phyloP scores from a whole-genome alignment of 2,797 vertebrate species.

The Hipposideros larvatus region DNA sequence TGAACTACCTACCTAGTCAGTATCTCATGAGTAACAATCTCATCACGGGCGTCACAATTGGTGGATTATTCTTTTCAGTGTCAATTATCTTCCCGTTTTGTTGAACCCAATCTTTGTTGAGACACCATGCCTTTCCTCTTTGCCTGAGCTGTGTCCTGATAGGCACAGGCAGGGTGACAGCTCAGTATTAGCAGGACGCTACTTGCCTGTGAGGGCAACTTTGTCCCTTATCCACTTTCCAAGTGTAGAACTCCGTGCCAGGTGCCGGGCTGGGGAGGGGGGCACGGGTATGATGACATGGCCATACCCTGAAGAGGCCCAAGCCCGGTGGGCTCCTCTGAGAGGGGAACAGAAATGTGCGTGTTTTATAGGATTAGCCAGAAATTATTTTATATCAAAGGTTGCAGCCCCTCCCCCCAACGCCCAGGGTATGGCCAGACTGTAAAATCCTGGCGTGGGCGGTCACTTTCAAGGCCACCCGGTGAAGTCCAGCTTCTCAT shows the following conservation, averaged over 20 bases:
- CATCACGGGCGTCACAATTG: accelerated
- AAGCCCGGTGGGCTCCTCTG: accelerated
- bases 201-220: accelerated
- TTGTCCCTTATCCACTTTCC: accelerated
- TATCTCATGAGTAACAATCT: accelerated
- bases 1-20: accelerated
- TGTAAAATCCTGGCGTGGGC: accelerated
- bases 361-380: neutral
- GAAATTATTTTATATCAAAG: accelerated
- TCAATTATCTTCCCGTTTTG: neutral
- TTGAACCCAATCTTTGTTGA: neutral
- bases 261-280: accelerated
- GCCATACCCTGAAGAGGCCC: neutral
- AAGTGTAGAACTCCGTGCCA: accelerated
- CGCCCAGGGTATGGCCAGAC: neutral
- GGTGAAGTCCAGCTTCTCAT: accelerated
- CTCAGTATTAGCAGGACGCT: accelerated
- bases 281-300: accelerated
- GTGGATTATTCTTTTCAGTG: neutral
- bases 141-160: neutral
- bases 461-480: neutral
- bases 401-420: neutral
- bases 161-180: accelerated
- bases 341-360: accelerated
- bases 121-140: accelerated